A percentile compares a stretch with the other conserved stretches of the same genome.
phyloP scores from a whole-genome alignment of 2,797 vertebrate genomes.

The Luscinia luscinia region DNA sequence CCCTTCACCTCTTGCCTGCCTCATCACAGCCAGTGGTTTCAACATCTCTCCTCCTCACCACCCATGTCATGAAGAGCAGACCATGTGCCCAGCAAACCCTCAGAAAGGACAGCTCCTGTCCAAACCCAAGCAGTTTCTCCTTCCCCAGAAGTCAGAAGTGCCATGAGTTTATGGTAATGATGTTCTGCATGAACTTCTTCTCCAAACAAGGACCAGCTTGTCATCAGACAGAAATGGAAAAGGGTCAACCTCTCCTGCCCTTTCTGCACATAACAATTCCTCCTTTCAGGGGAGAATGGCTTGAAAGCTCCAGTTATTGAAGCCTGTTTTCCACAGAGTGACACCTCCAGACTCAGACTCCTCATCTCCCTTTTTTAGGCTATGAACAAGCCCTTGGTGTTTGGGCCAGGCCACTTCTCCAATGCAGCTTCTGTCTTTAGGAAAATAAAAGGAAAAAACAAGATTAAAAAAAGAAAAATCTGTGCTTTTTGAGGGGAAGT shows the following conservation, averaged over 20 bases:
- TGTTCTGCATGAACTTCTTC: conserved; percentile 30
- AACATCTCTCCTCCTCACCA: background rate
- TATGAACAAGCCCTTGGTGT: conserved; percentile 37
- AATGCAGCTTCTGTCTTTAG: conserved; percentile 43
- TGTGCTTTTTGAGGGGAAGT: conserved; percentile 53
- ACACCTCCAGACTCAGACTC: conserved; percentile 31
- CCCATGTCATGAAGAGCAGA: background rate
- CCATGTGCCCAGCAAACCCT: background rate
- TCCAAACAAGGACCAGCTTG: conserved; percentile 72
- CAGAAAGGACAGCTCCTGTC: background rate
- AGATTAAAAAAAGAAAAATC: background rate
- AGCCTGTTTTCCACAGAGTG: conserved; percentile 18
- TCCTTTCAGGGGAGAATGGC: conserved; percentile 55
- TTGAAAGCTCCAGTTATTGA: conserved; percentile 33
- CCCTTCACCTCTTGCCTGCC: background rate
- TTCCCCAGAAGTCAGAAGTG: background rate
- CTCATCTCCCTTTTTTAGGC: conserved; percentile 42
- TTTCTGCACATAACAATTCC: conserved; percentile 44
- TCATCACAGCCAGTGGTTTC: background rate
- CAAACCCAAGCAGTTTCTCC: background rate
- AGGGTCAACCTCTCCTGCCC: conserved; percentile 62
- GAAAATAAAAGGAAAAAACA: background rate
- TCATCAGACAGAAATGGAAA: conserved; percentile 67
- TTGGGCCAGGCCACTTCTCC: conserved; percentile 21
- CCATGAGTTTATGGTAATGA: conserved; percentile 51